These are phyloP conservation scores for Hipposideros armiger DNA, from an alignment of 2,113 vertebrate genomes.

Conservation along the genomic window DNA sequence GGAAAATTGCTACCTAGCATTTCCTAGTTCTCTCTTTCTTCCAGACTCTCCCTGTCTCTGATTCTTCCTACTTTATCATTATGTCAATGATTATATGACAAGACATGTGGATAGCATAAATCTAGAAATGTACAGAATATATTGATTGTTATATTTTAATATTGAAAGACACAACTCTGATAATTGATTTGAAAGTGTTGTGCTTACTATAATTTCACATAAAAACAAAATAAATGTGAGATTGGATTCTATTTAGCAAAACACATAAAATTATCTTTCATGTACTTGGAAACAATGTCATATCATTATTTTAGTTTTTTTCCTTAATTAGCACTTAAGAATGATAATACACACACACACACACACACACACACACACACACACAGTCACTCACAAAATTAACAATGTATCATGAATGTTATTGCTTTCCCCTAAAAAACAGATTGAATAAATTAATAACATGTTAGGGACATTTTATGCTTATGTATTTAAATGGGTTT, in stretches of 20 bases:
- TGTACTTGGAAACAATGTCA: conserved; percentile 46
- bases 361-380: not conserved
- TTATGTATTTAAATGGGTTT: conserved; percentile 75
- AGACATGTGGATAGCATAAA: conserved; percentile 58
- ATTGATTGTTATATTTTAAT: conserved; percentile 57
- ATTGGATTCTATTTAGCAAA: conserved; percentile 47
- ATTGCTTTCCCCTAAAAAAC: conserved; percentile 56
- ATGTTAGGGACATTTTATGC: conserved; percentile 65
- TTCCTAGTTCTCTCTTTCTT: not conserved
- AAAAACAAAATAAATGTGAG: not conserved
- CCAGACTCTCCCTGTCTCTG: not conserved
- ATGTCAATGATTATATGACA: conserved; percentile 70
- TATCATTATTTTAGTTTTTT: conserved; percentile 64
- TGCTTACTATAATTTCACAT: not conserved
- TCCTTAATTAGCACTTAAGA: conserved; percentile 68
- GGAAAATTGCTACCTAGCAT: conserved; percentile 11
- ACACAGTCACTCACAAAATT: not conserved
- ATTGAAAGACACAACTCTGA: not conserved
- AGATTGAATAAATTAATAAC: conserved; percentile 76
- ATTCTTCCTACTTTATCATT: conserved; percentile 72
- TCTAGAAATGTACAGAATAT: conserved; percentile 57
- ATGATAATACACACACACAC: conserved; percentile 16
- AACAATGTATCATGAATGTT: conserved; percentile 42
- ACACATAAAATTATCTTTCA: conserved; percentile 45
- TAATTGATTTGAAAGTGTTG: not conserved